Evolutionary conservation across 2,888 invertebrate species (phyloP).

Genomic region (Aromia moschata): DNA sequence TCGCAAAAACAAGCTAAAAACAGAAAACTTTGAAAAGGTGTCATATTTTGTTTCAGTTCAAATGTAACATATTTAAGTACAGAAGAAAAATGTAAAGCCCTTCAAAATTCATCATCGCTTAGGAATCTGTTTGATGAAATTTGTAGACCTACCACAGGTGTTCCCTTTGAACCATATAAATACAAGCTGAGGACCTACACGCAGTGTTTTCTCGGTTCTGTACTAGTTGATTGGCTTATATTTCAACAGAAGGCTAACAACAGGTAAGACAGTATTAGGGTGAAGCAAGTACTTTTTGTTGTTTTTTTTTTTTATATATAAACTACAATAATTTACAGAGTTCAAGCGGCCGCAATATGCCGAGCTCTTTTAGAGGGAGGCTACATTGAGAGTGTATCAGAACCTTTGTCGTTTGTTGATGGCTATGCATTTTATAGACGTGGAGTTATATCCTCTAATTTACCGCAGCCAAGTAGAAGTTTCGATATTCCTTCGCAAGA

Average conservation of each 20-base stretch:
- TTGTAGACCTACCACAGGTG: constrained; percentile 63
- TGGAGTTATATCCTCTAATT: constrained; percentile 55
- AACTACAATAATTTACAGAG: too few species aligned
- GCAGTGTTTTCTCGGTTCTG: constrained; percentile 81
- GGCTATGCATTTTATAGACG: constrained; percentile 64
- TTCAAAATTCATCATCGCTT: constrained; percentile 70
- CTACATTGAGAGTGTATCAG: constrained; percentile 74
- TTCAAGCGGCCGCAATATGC: constrained; percentile 80
- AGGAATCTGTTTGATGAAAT: constrained; percentile 72
- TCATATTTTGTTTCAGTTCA: constrained; percentile 21
- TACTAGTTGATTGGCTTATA: constrained; percentile 86
- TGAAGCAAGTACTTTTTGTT: too few species aligned
- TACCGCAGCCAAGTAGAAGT: constrained; percentile 52
- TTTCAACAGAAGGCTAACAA: constrained; percentile 79
- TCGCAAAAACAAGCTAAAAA: too few species aligned
- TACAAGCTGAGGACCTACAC: constrained; percentile 78
- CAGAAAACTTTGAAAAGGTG: too few species aligned
- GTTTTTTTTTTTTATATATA: too few species aligned
- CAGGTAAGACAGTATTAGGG: constrained; percentile 72
- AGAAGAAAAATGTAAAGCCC: constrained; percentile 66
- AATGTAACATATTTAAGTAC: constrained; percentile 61
- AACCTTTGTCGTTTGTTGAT: constrained; percentile 65
- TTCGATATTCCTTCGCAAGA: constrained; percentile 61
- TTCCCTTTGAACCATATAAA: constrained; percentile 71
- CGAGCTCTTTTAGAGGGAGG: constrained; percentile 81